Percentiles rank a stretch among this genome's conserved stretches.
phyloP scores from a whole-genome alignment of 2,797 vertebrate species.

The Menidia menidia region DNA sequence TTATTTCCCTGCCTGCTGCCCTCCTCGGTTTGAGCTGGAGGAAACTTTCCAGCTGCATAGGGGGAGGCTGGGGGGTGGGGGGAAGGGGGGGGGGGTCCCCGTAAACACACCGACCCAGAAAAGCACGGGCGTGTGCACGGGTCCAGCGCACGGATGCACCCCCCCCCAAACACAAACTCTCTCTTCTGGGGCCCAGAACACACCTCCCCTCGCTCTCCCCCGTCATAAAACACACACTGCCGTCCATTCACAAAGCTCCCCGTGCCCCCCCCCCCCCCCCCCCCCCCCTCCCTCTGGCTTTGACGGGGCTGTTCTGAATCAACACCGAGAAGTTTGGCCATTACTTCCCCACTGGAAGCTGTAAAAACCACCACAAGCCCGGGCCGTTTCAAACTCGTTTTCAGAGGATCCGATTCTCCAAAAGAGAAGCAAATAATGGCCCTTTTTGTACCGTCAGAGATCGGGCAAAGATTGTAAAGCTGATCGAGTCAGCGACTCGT shows the following conservation, averaged over 20 bases:
- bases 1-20: constrained; percentile 39
- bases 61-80: background rate
- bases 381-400: constrained; percentile 29
- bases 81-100: background rate
- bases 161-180: background rate
- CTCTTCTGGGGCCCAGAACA: constrained; percentile 13
- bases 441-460: too few relatives aligned
- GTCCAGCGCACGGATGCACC: constrained; percentile 31
- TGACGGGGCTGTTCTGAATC: constrained; percentile 69
- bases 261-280: constrained; percentile 59
- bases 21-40: constrained; percentile 16
- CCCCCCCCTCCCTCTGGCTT: constrained; percentile 53
- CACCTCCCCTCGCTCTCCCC: constrained; percentile 45
- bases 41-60: constrained; percentile 53
- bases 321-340: constrained; percentile 57
- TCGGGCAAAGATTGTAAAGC: too few relatives aligned
- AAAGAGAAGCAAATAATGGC: constrained; percentile 17
- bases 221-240: constrained; percentile 78
- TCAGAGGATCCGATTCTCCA: constrained; percentile 25
- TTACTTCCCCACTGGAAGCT: constrained; percentile 61
- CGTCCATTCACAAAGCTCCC: constrained; percentile 74
- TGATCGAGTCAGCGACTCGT: too few relatives aligned
- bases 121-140: background rate
- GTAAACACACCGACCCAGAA: constrained; percentile 21
- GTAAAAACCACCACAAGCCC: constrained; percentile 44